phyloP scores from a whole-genome alignment of 2,113 vertebrate species.

The Clarias gariepinus region DNA sequence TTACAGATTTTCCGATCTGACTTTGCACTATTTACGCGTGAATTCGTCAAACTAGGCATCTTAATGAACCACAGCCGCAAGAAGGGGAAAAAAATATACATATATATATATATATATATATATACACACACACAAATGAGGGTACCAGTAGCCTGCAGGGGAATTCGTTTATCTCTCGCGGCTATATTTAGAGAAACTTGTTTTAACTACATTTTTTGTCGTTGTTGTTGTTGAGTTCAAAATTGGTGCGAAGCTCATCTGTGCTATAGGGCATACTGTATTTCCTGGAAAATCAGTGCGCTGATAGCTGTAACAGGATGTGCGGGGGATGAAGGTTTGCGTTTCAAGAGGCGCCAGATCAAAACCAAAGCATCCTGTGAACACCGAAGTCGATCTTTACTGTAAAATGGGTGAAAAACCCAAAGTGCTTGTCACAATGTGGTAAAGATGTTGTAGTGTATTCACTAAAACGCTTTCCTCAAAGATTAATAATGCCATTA shows the following conservation, averaged over 20 bases:
- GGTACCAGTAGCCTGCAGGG: neutral
- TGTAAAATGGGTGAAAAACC: neutral
- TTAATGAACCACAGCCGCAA: neutral
- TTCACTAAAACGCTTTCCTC: neutral
- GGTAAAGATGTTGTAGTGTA: neutral
- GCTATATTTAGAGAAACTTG: neutral
- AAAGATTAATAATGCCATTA: neutral
- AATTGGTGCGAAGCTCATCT: neutral
- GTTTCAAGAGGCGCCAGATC: conserved; percentile 18
- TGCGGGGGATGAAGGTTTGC: conserved; percentile 36
- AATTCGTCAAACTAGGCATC: neutral
- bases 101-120: neutral
- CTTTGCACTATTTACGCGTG: neutral
- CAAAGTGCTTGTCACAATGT: too few species aligned
- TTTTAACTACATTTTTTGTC: neutral
- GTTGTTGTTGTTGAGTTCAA: neutral
- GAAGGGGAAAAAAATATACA: too few species aligned
- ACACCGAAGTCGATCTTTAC: neutral
- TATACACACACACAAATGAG: neutral
- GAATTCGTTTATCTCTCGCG: neutral
- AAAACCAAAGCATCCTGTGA: conserved; percentile 8
- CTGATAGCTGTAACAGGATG: conserved; percentile 31
- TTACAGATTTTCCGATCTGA: neutral
- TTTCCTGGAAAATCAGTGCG: conserved; percentile 18
- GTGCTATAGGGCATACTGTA: neutral